Evolutionary conservation across 2,113 vertebrate genomes (phyloP).

Genomic region (Neodon shergylaensis): DNA sequence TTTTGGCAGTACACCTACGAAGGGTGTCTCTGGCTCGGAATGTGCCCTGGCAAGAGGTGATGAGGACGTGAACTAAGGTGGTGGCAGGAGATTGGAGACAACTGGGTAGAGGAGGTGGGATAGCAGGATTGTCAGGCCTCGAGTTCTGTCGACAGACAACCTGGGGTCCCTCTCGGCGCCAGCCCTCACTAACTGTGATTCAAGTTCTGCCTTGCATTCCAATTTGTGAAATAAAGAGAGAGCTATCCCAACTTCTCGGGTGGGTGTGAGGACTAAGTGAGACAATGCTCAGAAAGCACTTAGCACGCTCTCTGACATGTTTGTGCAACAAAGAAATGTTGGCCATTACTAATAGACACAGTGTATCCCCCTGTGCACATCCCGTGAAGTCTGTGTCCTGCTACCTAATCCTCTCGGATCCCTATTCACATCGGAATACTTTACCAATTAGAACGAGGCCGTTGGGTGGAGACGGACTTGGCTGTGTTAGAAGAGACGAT

Average conservation of each 20-base stretch:
- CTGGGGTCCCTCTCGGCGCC: slow-evolving; percentile 60
- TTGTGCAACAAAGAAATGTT: neutral
- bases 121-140: slow-evolving; percentile 64
- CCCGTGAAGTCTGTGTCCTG: neutral
- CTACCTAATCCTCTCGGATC: neutral
- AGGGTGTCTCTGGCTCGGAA: slow-evolving; percentile 81
- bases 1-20: slow-evolving; percentile 82
- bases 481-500: neutral
- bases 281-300: slow-evolving; percentile 3
- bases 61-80: slow-evolving; percentile 80
- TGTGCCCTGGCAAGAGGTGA: slow-evolving; percentile 78
- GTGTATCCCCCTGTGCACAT: neutral
- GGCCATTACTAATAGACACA: neutral
- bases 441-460: neutral
- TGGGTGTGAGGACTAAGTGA: slow-evolving; percentile 3
- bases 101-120: slow-evolving; percentile 57
- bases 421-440: neutral
- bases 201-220: slow-evolving; percentile 51
- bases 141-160: slow-evolving; percentile 67
- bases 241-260: slow-evolving; percentile 36
- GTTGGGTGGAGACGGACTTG: neutral
- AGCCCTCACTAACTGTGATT: slow-evolving; percentile 53
- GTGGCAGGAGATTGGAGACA: slow-evolving; percentile 80
- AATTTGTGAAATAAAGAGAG: slow-evolving; percentile 56
- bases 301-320: neutral